Conservation (phyloP, 2,113 vertebrate genomes). For the Phyllopteryx taeniolatus region DNA sequence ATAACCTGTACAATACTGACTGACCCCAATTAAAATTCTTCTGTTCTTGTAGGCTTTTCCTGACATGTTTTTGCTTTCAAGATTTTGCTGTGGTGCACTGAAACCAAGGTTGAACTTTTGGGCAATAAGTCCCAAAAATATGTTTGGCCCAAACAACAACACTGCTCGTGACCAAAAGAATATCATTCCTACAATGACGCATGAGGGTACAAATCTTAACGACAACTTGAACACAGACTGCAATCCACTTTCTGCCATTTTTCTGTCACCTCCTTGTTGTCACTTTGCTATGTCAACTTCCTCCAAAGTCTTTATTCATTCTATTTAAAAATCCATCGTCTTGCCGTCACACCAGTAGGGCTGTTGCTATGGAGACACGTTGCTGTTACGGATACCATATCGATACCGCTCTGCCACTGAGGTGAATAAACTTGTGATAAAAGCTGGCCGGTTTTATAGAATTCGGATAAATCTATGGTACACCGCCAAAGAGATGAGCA, state of each 20-base stretch:
- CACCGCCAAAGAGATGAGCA: background rate
- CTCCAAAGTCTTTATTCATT: slow-evolving; percentile 5
- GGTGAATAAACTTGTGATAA: background rate
- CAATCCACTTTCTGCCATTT: background rate
- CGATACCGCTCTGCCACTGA: background rate
- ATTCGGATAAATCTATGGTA: background rate
- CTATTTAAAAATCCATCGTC: slow-evolving; percentile 6
- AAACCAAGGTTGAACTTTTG: too few relatives aligned
- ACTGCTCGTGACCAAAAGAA: too few relatives aligned
- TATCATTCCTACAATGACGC: too few relatives aligned
- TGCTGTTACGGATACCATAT: background rate
- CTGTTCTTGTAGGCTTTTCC: too few relatives aligned
- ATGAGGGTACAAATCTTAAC: background rate
- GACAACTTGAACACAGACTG: background rate
- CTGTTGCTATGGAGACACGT: slow-evolving; percentile 28
- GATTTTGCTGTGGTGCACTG: too few relatives aligned
- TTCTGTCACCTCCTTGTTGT: background rate
- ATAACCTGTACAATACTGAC: too few relatives aligned
- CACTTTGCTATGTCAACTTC: background rate
- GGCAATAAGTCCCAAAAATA: too few relatives aligned
- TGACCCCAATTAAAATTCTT: too few relatives aligned
- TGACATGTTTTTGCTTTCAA: too few relatives aligned
- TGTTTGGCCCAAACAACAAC: too few relatives aligned
- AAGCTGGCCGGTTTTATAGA: background rate
- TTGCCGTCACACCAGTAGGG: background rate